Evolutionary conservation across 2,797 vertebrate genomes (phyloP).

Genomic region (Sparidentex hasta): DNA sequence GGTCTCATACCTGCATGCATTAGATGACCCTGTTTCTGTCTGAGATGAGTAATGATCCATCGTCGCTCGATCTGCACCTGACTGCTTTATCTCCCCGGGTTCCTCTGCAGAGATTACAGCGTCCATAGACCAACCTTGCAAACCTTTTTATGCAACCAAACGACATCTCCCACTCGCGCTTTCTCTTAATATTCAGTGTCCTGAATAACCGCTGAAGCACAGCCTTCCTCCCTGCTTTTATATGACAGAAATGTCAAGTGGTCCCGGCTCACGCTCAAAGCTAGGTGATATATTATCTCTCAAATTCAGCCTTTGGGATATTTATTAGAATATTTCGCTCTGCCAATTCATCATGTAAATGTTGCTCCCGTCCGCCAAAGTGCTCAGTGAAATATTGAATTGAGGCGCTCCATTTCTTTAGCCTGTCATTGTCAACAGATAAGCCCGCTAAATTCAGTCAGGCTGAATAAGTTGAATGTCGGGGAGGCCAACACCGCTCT

Average conservation of each 20-base stretch:
- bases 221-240: slow-evolving; percentile 62
- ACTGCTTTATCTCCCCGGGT: slow-evolving; percentile 21
- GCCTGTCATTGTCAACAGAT: slow-evolving; percentile 42
- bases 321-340: slow-evolving; percentile 68
- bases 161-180: slow-evolving; percentile 47
- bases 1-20: background rate
- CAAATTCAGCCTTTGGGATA: slow-evolving; percentile 67
- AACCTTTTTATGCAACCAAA: slow-evolving; percentile 51
- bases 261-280: slow-evolving; percentile 52
- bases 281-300: slow-evolving; percentile 68
- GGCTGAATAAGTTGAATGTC: slow-evolving; percentile 31
- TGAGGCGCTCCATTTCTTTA: slow-evolving; percentile 25
- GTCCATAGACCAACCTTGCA: slow-evolving; percentile 40
- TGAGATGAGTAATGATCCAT: slow-evolving; percentile 52
- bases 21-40: slow-evolving; percentile 35
- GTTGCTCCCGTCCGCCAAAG: slow-evolving; percentile 46
- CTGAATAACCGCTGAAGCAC: slow-evolving; percentile 71
- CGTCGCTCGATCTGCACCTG: slow-evolving; percentile 22
- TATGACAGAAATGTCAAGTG: slow-evolving; percentile 77
- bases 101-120: slow-evolving; percentile 48
- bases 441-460: slow-evolving; percentile 6
- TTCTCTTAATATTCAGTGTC: slow-evolving; percentile 70
- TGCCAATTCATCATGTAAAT: slow-evolving; percentile 74
- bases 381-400: slow-evolving; percentile 51
- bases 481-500: background rate